Conservation (phyloP, 2,113 vertebrate species). For the Phalacrocorax pelagicus region DNA sequence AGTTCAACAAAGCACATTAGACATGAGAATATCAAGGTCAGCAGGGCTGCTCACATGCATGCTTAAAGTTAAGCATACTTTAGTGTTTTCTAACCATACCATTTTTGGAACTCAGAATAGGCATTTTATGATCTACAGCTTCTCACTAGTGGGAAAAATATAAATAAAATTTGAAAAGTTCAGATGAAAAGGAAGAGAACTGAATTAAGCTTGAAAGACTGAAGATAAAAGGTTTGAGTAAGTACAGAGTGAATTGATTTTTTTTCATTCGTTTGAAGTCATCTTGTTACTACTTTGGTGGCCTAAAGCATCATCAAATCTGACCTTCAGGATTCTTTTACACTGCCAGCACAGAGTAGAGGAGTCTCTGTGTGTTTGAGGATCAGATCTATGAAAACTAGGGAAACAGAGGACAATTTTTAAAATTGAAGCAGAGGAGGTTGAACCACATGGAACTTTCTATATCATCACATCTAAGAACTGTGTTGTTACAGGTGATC, state of each 20-base stretch:
- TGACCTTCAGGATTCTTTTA: neutral
- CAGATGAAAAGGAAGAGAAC: neutral
- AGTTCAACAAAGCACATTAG: neutral
- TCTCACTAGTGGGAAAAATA: neutral
- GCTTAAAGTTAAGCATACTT: neutral
- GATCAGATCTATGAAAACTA: neutral
- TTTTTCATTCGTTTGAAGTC: neutral
- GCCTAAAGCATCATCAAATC: neutral
- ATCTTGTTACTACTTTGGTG: neutral
- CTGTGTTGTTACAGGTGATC: neutral
- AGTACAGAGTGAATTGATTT: neutral
- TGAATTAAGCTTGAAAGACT: neutral
- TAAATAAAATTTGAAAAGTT: neutral
- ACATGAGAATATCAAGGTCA: neutral
- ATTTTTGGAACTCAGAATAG: neutral
- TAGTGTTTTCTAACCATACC: neutral
- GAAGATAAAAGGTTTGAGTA: neutral
- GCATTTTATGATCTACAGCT: neutral
- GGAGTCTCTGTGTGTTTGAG: neutral
- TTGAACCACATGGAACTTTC: neutral
- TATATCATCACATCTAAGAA: neutral
- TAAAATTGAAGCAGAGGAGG: neutral
- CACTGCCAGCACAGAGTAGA: neutral
- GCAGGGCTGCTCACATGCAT: neutral
- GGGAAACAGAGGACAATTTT: neutral